These are phyloP conservation scores for Quadroppia sp. DNA, from an alignment of 2,888 invertebrate species.

Conservation along the genomic window DNA sequence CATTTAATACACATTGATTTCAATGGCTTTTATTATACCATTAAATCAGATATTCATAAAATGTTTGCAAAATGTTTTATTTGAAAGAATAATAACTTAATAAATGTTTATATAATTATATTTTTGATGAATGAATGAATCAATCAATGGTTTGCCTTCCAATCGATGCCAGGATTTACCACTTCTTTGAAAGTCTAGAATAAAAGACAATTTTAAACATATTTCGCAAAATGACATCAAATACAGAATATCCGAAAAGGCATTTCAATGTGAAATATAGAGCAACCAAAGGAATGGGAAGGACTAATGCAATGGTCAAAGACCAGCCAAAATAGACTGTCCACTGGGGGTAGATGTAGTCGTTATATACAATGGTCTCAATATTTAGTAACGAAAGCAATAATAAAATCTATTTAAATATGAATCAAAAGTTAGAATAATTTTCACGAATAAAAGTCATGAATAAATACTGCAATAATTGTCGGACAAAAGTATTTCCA, in stretches of 20 bases:
- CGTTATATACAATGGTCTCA: background rate
- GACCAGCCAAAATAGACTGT: background rate
- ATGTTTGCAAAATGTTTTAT: too few species aligned
- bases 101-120: too few species aligned
- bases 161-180: background rate
- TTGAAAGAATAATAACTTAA: too few species aligned
- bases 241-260: too few species aligned
- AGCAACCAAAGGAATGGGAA: background rate
- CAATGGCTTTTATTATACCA: too few species aligned
- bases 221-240: too few species aligned
- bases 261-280: too few species aligned
- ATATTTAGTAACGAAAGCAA: background rate
- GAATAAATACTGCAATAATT: background rate
- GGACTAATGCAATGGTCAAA: background rate
- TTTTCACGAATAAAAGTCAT: background rate
- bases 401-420: background rate
- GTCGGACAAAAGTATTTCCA: slow-evolving; percentile 59
- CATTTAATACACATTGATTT: too few species aligned
- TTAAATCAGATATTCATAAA: too few species aligned
- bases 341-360: background rate
- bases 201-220: too few species aligned
- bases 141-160: background rate
- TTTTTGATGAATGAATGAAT: too few species aligned
- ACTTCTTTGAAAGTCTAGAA: background rate
- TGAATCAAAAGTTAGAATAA: too few species aligned